Evolutionary conservation across 2,888 invertebrate genomes (phyloP).

Genomic region (Idaea dimidiata): DNA sequence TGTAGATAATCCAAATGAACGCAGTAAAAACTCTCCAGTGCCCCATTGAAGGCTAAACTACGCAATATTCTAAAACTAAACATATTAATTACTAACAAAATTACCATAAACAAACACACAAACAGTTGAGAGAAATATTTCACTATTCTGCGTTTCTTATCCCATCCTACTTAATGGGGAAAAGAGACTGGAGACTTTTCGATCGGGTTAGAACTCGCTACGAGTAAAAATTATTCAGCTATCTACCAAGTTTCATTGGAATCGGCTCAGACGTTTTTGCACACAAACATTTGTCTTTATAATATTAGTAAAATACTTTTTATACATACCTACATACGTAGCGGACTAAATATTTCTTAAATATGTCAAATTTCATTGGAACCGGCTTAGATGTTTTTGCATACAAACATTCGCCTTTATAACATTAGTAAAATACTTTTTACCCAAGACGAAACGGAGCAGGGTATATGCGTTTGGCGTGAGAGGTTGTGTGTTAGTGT

Average conservation of each 20-base stretch:
- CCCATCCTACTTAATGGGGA: conserved; percentile 61
- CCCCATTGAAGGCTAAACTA: conserved; percentile 38
- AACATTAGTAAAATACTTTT: too few relatives aligned
- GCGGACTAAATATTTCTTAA: too few relatives aligned
- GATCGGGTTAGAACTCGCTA: background rate
- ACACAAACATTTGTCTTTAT: too few relatives aligned
- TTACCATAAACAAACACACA: conserved; percentile 43
- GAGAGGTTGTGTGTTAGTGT: too few relatives aligned
- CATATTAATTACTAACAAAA: conserved; percentile 58
- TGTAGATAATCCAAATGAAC: conserved; percentile 14
- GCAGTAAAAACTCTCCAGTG: conserved; percentile 40
- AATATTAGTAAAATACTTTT: too few relatives aligned
- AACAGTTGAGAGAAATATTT: conserved; percentile 60
- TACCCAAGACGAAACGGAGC: too few relatives aligned
- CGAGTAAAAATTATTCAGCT: background rate
- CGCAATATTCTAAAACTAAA: conserved; percentile 28
- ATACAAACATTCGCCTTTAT: too few relatives aligned
- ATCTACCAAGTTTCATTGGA: background rate
- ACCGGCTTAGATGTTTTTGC: too few relatives aligned
- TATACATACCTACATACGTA: too few relatives aligned
- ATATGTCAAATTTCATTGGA: too few relatives aligned
- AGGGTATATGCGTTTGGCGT: too few relatives aligned
- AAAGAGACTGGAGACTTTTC: background rate
- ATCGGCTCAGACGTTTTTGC: too few relatives aligned
- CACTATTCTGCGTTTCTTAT: conserved; percentile 78